Conservation (phyloP, 2,113 vertebrate species). For the Shinisaurus crocodilurus region DNA sequence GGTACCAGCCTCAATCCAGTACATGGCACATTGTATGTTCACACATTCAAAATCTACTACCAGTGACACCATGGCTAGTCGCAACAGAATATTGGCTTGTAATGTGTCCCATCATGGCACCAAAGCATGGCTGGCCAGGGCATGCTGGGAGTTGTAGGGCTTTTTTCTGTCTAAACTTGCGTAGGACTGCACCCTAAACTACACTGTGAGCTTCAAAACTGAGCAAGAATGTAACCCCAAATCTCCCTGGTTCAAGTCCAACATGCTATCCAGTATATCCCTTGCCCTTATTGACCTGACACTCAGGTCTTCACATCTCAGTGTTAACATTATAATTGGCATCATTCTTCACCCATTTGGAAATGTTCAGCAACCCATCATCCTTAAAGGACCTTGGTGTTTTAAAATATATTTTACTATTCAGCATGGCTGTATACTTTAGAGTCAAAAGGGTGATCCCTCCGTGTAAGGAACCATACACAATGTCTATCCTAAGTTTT, state of each 20-base stretch:
- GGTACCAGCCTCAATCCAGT: neutral
- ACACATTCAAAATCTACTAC: neutral
- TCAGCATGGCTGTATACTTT: neutral
- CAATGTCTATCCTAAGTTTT: slow-evolving; percentile 60
- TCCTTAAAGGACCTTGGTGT: neutral
- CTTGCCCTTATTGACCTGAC: neutral
- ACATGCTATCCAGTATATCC: neutral
- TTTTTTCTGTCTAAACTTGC: too few species aligned
- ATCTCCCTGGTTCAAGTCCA: neutral
- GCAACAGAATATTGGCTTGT: neutral
- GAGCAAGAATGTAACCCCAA: too few species aligned
- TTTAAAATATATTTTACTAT: neutral
- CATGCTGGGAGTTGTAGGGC: too few species aligned
- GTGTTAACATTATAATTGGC: slow-evolving; percentile 6
- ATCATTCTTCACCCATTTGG: slow-evolving; percentile 22
- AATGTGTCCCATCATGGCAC: neutral
- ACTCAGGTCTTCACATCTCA: neutral
- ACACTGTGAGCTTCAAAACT: neutral
- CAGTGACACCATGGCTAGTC: neutral
- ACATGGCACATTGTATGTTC: neutral
- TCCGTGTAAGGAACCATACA: slow-evolving; percentile 34
- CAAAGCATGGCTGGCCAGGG: too few species aligned
- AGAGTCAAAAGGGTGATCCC: slow-evolving; percentile 8
- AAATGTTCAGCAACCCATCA: slow-evolving; percentile 29
- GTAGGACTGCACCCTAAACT: too few species aligned